Evolutionary conservation across 2,888 invertebrate species (phyloP).

Genomic region (Hetaerina titia): DNA sequence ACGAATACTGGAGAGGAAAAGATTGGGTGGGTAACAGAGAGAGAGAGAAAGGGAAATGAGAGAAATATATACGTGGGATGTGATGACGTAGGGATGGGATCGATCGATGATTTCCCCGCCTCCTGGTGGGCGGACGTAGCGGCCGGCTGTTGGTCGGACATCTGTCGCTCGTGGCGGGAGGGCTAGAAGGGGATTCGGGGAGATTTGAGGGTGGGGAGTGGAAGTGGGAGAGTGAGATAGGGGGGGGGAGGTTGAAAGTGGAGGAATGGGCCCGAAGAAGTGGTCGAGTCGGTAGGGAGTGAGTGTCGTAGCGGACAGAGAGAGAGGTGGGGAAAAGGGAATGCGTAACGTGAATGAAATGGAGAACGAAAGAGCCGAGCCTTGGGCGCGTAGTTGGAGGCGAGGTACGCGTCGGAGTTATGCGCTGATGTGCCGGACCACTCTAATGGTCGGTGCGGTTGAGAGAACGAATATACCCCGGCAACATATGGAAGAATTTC

Average conservation of each 20-base stretch:
- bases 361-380: background rate
- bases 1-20: background rate
- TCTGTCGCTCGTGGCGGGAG: conserved; percentile 19
- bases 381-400: background rate
- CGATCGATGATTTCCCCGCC: conserved; percentile 44
- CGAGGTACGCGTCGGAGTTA: too few species aligned
- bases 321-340: background rate
- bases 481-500: background rate
- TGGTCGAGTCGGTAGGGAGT: background rate
- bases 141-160: conserved; percentile 17
- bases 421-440: background rate
- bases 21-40: background rate
- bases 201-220: background rate
- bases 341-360: background rate
- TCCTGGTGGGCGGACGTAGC: conserved; percentile 38
- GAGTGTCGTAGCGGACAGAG: background rate
- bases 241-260: background rate
- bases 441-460: background rate
- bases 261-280: background rate
- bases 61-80: background rate
- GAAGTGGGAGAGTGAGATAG: background rate
- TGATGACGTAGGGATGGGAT: background rate
- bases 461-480: too few species aligned
- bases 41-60: background rate
- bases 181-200: background rate